Evolutionary conservation across 1,140 invertebrate genomes (phyloP), one percentile per base, ranked within the genome.

Genomic region (Dreissena rostriformis): DNA sequence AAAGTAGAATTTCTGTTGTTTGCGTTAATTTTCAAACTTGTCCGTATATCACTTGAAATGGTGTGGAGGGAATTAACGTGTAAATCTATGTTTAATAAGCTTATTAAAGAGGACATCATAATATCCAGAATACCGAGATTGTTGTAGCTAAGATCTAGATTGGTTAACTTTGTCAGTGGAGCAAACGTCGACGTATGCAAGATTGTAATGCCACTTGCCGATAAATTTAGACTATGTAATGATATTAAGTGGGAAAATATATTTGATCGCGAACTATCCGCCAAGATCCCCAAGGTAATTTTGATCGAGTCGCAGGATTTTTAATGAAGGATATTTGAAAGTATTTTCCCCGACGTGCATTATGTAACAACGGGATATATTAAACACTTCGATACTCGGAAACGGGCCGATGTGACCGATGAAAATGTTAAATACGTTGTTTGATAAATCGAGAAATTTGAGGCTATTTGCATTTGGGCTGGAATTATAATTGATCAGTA

Each of bases 131-230:
- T 10, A 6, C 68, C 63, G 26, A 78, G 49, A 39, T 68, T 68
- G 51, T 78, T 78, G n/a, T 52, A 28, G 61, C 76, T 78, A 17
- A 78, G 49, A 78, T 78, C 76, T 39, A 78, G 24, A 57, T 15
- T 24, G 14, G 24, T 22, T 24, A 78, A 29, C 53, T 78, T 67
- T 4, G 15, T 19, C 28, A 68, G 7, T n/a, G 28, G 29, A 7
- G 29, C 52, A 67, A 78, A 68, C 1, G 24, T 29, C 22, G 19
- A 6, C n/a, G 28, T 22, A 19, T 26, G 52, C 8, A 80, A n/a
- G 39, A 6, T 51, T 0, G 49, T n/a, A 17, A 80, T 70, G 14
- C 39, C 53, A 39, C 71, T 80, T 17, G 52, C 53, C 22, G 77
- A 80, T 19, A 80, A 29, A 61, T 80, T 80, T 17, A 80, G 10